Evolutionary conservation across 23 tunicate genomes (phyloP).

Genomic region (Halocynthia aurantium): DNA sequence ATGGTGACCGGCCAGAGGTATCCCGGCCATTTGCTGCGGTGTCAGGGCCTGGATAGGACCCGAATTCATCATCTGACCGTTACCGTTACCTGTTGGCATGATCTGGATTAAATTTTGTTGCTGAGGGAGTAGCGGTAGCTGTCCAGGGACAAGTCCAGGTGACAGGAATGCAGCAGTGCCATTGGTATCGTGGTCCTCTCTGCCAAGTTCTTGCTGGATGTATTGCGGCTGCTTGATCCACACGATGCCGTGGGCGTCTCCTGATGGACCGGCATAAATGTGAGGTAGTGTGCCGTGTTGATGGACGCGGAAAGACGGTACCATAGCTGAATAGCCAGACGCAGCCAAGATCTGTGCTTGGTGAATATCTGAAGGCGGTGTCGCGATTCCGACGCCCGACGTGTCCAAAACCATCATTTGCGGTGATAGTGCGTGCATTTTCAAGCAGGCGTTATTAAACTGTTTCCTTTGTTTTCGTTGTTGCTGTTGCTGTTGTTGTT

Average conservation of each 20-base stretch:
- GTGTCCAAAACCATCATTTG: conserved; percentile 26
- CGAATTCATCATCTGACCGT: background rate
- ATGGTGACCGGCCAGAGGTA: background rate
- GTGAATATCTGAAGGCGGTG: conserved; percentile 2
- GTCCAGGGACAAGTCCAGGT: conserved; percentile 3
- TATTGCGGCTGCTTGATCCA: conserved; percentile 1
- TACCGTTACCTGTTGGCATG: conserved; percentile 4
- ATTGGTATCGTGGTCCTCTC: background rate
- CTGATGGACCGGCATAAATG: conserved; percentile 7
- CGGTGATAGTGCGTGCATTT: conserved; percentile 23
- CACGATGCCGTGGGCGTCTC: conserved; percentile 8
- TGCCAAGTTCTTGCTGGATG: background rate
- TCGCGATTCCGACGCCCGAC: conserved; percentile 14
- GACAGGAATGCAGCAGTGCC: background rate
- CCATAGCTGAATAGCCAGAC: background rate
- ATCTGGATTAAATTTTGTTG: conserved; percentile 4
- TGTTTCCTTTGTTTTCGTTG: no score
- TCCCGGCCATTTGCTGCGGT: conserved; percentile 7
- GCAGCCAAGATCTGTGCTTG: background rate
- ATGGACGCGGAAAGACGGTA: conserved; percentile 1
- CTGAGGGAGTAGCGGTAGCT: background rate
- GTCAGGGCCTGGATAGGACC: conserved; percentile 1
- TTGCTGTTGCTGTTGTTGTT: no score
- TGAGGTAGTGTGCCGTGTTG: conserved; percentile 6
- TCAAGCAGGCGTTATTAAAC: background rate